Evolutionary conservation across 2,113 vertebrate genomes (phyloP), one percentile per base, ranked within the genome.

Genomic region (Phyllostomus discolor): DNA sequence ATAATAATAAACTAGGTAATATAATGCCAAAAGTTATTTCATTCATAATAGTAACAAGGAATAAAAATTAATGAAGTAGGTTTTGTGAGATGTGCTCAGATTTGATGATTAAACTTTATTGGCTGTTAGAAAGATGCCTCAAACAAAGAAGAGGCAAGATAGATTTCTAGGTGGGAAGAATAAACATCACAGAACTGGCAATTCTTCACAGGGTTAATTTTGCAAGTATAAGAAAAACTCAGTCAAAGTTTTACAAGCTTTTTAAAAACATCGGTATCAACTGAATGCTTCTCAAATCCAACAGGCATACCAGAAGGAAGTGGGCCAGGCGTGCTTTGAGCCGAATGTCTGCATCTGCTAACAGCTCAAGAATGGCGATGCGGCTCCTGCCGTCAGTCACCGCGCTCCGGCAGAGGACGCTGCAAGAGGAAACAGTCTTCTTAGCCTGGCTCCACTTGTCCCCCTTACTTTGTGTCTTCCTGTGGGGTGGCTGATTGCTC

Each of bases 321-420:
- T 95, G 98, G 88, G 98, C 91, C 0, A 94, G 95, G 38, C 96
- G 98, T 0, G 97, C 98, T 73, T 97, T 99, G 57, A 99, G 97
- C 26, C 94, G 95, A 35, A 99, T 48, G 41, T 98, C 98, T 0
- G 98, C 97, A 92, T 98, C 98, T 89, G 99, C 98, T 3, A 98
- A 76, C 19, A 99, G 98, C 91, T 99, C 98, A 28, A 98, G 97
- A 88, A 97, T 72, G 4, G 99, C 98, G 33, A 99, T 50, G 14
- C 98, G 98, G 83, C 99, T 98, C 82, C 70, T 96, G 67, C 91
- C 82, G 1, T 99, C 99, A 3, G 99, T 98, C 1, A 98, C 99
- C 10, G 98, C 79, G 0, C 99, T 99, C 94, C 99, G 99, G 89
- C 99, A 99, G 78, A 99, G 98, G 93, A 99, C 98, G 87, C 99